Evolutionary conservation across 2,797 vertebrate species (phyloP).

Genomic region (Vespertilio murinus): DNA sequence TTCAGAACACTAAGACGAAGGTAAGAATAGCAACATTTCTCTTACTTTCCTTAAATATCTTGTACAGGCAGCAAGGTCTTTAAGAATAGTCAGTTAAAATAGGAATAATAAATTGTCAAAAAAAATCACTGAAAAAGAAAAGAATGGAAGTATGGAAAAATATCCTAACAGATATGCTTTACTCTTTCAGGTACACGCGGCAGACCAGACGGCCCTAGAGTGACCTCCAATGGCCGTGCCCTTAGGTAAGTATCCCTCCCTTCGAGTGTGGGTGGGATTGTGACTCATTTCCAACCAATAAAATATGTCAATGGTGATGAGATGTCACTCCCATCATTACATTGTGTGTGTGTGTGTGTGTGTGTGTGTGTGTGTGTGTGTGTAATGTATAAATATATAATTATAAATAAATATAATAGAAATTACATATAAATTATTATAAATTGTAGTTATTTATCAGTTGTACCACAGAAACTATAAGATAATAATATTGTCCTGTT

Average conservation of each 20-base stretch:
- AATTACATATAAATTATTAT: not conserved
- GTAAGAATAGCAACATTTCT: not conserved
- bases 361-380: not conserved
- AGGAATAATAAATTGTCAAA: not conserved
- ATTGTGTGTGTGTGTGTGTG: not conserved
- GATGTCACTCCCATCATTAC: not conserved
- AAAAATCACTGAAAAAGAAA: not conserved
- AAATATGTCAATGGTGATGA: not conserved
- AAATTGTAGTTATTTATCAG: not conserved
- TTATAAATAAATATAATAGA: not conserved
- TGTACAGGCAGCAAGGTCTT: not conserved
- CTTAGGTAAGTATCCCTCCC: not conserved
- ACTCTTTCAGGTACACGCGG: not conserved
- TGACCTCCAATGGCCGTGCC: accelerated
- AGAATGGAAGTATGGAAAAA: not conserved
- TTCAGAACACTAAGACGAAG: not conserved
- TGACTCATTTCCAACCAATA: not conserved
- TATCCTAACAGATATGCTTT: not conserved
- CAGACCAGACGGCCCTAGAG: not conserved
- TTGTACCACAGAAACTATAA: not conserved
- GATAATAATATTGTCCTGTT: not conserved
- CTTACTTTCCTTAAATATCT: not conserved
- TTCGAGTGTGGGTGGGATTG: not conserved
- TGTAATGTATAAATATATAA: not conserved
- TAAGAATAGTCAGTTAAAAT: not conserved